Evolutionary conservation across 2,797 vertebrate genomes (phyloP).

Genomic region (Acrocephalus scirpaceus): DNA sequence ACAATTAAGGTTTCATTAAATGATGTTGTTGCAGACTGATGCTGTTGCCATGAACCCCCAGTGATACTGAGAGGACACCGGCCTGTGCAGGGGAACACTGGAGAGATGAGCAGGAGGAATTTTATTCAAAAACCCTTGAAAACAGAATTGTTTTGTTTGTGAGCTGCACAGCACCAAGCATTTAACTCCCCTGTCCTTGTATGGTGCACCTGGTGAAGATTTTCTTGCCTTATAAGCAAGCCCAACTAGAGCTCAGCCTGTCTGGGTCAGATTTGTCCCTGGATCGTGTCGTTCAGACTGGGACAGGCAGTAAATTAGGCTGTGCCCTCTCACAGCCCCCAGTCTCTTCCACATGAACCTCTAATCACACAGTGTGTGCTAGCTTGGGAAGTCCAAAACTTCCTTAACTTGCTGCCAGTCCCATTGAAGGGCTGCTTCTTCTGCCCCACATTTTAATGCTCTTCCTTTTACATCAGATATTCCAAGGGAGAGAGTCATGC

Average conservation of each 20-base stretch:
- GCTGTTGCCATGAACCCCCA: background rate
- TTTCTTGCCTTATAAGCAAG: background rate
- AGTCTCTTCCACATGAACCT: accelerated
- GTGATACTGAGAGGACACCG: background rate
- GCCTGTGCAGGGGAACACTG: background rate
- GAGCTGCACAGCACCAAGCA: background rate
- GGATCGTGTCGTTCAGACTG: background rate
- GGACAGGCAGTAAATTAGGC: background rate
- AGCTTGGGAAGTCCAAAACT: background rate
- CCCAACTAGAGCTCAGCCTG: background rate
- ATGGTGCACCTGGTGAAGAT: background rate
- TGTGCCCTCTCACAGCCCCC: background rate
- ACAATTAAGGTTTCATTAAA: background rate
- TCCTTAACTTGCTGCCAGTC: background rate
- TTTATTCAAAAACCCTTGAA: background rate
- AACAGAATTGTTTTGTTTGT: background rate
- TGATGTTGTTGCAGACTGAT: background rate
- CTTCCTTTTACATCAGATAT: background rate
- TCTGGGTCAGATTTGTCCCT: background rate
- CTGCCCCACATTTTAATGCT: background rate
- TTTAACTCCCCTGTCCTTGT: background rate
- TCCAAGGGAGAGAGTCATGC: background rate
- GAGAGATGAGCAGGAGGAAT: background rate
- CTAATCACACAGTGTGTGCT: background rate
- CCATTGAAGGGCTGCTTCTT: background rate